Base-by-base conservation (phyloP, 2,797 vertebrate species). In the Onychomys torridus region DNA sequence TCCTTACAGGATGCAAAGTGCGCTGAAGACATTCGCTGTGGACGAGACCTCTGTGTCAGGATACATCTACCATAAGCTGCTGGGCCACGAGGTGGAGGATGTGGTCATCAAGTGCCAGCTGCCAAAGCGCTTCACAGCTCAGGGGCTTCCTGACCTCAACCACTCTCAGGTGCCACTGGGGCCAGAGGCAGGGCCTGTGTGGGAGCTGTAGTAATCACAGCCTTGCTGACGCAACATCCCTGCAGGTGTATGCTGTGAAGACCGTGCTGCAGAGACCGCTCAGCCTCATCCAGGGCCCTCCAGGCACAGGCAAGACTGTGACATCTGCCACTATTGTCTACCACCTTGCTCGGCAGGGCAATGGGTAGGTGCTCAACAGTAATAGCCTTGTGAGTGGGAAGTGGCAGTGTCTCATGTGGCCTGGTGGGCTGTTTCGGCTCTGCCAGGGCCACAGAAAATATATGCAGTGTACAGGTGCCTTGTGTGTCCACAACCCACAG, bases 41-140 rank as follows among this genome's bases (percentile, higher is more conserved):
- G 99, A 99, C 0, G 99, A 99, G 98, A 99, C 99, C 6, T 99
- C 99, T 0, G 99, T 99, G 95, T 99, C 99, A 0, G 99, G 99
- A 34, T 99, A 99, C 98, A 99, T 99, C 97, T 99, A 99, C 98
- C 99, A 99, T 98, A 99, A 99, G 65, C 98, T 99, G 90, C 98
- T 99, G 85, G 99, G 99, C 65, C 99, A 99, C 0, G 99, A 99
- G 98, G 99, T 99, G 37, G 99, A 99, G 93, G 99, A 99, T 27
- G 99, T 99, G 63, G 99, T 99, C 96, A 99, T 99, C 98, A 99
- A 99, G 98, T 99, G 99, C 98, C 99, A 99, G 98, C 98, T 99
- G 96, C 99, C 99, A n/a, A 99, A 99, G 97, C 99, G 99, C 95
- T 99, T 99, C 98, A 99, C 99, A 25, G 99, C 99, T 14, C 99